Evolutionary conservation across 2,888 invertebrate species (phyloP).

Genomic region (Drosophila mimica): DNA sequence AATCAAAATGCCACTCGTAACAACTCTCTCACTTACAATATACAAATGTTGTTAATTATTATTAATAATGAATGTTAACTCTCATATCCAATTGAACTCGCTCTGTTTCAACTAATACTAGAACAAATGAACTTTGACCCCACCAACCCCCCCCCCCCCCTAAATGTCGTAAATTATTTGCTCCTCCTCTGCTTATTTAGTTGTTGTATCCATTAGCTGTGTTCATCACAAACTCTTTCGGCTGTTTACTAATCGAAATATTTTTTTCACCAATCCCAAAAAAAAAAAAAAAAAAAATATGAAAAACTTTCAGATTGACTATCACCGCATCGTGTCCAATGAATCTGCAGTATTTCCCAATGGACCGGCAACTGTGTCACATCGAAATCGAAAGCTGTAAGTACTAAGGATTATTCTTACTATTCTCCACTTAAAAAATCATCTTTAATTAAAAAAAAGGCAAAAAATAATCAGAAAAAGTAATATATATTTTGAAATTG

Average conservation of each 20-base stretch:
- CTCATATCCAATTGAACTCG: slow-evolving; percentile 84
- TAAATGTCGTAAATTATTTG: slow-evolving; percentile 60
- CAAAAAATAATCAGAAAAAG: slow-evolving; percentile 14
- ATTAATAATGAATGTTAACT: slow-evolving; percentile 49
- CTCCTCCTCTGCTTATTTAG: slow-evolving; percentile 71
- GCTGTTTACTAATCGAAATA: slow-evolving; percentile 50
- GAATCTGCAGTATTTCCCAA: slow-evolving; percentile 98
- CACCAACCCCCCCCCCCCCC: slow-evolving; percentile 6
- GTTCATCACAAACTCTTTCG: slow-evolving; percentile 39
- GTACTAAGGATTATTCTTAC: slow-evolving; percentile 86
- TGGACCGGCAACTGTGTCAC: slow-evolving; percentile 97
- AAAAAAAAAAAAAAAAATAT: slow-evolving; percentile 32
- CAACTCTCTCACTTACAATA: slow-evolving; percentile 70
- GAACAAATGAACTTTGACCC: slow-evolving; percentile 44
- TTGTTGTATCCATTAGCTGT: slow-evolving; percentile 68
- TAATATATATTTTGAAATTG: slow-evolving; percentile 24
- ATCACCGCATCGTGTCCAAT: slow-evolving; percentile 98
- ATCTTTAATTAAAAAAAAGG: slow-evolving; percentile 1
- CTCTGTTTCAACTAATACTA: slow-evolving; percentile 69
- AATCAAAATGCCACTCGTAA: slow-evolving; percentile 76
- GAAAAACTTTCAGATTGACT: slow-evolving; percentile 87
- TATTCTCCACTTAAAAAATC: slow-evolving; percentile 3
- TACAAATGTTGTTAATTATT: slow-evolving; percentile 10
- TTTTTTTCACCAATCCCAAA: slow-evolving; percentile 29
- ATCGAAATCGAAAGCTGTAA: slow-evolving; percentile 99